Conservation (phyloP, 92 coral and sea anemone genomes). For the Phenganax subtilis region DNA sequence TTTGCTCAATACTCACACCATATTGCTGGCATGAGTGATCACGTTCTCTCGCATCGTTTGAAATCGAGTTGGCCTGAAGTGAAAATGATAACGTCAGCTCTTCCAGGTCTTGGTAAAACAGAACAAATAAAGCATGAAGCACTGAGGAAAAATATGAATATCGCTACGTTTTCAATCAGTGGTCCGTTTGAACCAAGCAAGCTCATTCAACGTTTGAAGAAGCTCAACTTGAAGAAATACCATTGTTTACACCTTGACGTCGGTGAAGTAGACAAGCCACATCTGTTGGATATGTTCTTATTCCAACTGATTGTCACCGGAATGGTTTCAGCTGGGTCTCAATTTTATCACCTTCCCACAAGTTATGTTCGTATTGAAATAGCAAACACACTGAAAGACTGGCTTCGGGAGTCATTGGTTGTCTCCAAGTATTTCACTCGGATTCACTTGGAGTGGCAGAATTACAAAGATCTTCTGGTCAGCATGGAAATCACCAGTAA, state of each 20-base stretch:
- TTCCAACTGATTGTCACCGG: slow-evolving; percentile 80
- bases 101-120: slow-evolving; percentile 91
- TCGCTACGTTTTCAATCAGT: slow-evolving; percentile 71
- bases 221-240: slow-evolving; percentile 44
- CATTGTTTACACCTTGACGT: slow-evolving; percentile 76
- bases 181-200: slow-evolving; percentile 70
- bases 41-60: slow-evolving; percentile 54
- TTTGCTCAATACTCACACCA: slow-evolving; percentile 66
- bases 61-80: slow-evolving; percentile 58
- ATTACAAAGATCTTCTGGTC: slow-evolving; percentile 55
- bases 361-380: slow-evolving; percentile 67
- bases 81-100: slow-evolving; percentile 66
- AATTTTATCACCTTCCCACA: slow-evolving; percentile 69
- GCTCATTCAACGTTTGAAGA: slow-evolving; percentile 57
- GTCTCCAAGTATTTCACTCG: slow-evolving; percentile 77
- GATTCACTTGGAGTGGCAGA: slow-evolving; percentile 50
- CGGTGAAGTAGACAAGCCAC: slow-evolving; percentile 82
- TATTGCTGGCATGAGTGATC: slow-evolving; percentile 75
- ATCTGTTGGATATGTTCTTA: slow-evolving; percentile 67
- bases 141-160: slow-evolving; percentile 44
- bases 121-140: slow-evolving; percentile 65
- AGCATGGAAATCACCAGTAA: slow-evolving; percentile 77
- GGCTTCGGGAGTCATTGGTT: slow-evolving; percentile 72
- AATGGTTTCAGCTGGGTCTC: slow-evolving; percentile 75
- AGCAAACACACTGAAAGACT: slow-evolving; percentile 81